A percentile compares a stretch with the other conserved stretches of the same genome.
Conservation (phyloP, 2,888 invertebrate species). For the Rhagophthalmus giganteus region DNA sequence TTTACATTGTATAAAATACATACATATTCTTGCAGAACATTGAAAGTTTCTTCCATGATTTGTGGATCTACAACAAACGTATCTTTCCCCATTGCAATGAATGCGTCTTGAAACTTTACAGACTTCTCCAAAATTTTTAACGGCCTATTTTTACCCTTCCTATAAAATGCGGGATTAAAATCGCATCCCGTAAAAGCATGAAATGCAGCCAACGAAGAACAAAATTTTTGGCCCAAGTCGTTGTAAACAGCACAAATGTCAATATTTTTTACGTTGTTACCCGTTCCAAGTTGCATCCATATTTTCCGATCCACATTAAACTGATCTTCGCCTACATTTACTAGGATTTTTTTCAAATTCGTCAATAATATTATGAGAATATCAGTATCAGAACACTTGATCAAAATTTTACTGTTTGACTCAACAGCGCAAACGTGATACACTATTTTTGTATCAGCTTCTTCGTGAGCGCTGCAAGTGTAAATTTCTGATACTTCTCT, state of each 20-base stretch:
- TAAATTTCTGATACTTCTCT: too few relatives aligned
- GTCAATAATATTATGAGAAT: slow-evolving; percentile 2
- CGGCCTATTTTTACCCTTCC: slow-evolving; percentile 9
- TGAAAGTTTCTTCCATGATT: slow-evolving; percentile 1
- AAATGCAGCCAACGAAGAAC: slow-evolving; percentile 3
- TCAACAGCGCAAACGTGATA: neutral
- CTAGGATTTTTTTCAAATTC: slow-evolving; percentile 6
- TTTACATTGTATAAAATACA: too few relatives aligned
- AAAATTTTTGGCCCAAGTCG: slow-evolving; percentile 7
- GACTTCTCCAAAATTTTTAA: slow-evolving; percentile 4
- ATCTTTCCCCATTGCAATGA: slow-evolving; percentile 1
- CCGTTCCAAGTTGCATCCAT: slow-evolving; percentile 6
- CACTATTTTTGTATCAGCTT: too few relatives aligned
- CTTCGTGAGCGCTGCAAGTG: too few relatives aligned
- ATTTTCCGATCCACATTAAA: slow-evolving; percentile 6
- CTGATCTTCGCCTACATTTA: slow-evolving; percentile 2
- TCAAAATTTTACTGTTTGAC: slow-evolving; percentile 2
- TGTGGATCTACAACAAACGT: slow-evolving; percentile 1
- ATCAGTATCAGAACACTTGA: slow-evolving; percentile 1
- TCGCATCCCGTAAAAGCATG: slow-evolving; percentile 14
- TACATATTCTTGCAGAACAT: too few relatives aligned
- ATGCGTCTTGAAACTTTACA: slow-evolving; percentile 3
- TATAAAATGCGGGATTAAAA: slow-evolving; percentile 6
- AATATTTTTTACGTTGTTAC: slow-evolving; percentile 4
- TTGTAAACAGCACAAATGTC: slow-evolving; percentile 2